These are phyloP conservation scores for Myrmecophaga tridactyla DNA, from an alignment of 2,113 vertebrate genomes.

Conservation along the genomic window DNA sequence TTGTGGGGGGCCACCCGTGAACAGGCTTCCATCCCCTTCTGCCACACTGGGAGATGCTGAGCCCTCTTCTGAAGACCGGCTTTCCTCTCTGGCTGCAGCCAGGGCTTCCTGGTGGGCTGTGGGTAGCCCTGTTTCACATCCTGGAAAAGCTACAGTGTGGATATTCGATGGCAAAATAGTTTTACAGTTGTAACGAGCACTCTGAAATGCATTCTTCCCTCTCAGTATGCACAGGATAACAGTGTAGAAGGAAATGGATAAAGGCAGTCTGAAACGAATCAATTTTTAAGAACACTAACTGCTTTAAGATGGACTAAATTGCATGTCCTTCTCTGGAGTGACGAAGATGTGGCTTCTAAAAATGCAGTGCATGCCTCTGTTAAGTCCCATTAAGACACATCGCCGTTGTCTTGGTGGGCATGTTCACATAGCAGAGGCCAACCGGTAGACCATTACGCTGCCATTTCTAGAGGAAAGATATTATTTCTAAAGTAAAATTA, in stretches of 20 bases:
- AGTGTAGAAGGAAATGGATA: rapidly evolving
- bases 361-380: rapidly evolving
- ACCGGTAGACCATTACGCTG: rapidly evolving
- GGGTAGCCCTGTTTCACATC: too few species aligned
- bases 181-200: background rate
- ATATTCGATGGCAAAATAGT: background rate
- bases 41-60: too few species aligned
- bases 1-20: background rate
- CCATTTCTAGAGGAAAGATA: too few species aligned
- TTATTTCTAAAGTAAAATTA: background rate
- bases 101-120: background rate
- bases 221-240: rapidly evolving
- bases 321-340: background rate
- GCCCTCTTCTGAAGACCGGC: background rate
- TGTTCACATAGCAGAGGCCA: background rate
- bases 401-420: rapidly evolving
- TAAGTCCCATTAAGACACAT: background rate
- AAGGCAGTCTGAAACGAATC: background rate
- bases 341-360: background rate
- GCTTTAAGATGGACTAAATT: background rate
- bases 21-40: constrained; percentile 12
- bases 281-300: background rate
- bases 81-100: background rate
- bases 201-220: rapidly evolving
- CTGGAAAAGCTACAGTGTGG: background rate